Base-by-base conservation (phyloP, 2,797 vertebrate genomes). In the Petrocephalus schoutedeni region DNA sequence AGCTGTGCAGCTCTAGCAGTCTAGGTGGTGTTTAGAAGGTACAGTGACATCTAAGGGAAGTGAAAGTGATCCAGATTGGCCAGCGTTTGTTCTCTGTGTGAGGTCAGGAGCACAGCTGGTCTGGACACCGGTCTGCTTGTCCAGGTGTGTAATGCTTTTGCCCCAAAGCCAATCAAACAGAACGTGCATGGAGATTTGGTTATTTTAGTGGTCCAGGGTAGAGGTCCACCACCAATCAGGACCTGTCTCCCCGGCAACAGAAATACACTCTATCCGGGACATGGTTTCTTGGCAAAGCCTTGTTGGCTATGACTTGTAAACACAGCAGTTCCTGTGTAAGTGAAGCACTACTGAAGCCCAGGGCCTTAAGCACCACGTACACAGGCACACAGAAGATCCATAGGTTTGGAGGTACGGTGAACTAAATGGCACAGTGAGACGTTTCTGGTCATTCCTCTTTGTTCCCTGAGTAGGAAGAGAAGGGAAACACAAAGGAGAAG, bases 41-140 rank as follows among this genome's bases (percentile, higher is more conserved):
- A 92, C 92, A 90, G 92, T 93, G 92, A 93, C 92, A 93, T 91
- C 91, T 90, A 89, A 93, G 90, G 88, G 90, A 91, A 89, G 91
- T 91, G 91, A 92, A 91, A 91, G 88, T 90, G 89, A 91, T 92
- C 90, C 91, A 93, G 3, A 93, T 93, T 92, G 93, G 93, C 90
- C 87, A 10, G 23, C 54, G 54, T 8, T 41, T 45, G 57, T 54
- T 36, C 87, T 59, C 54, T 28, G 32, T 59, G 21, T 58, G 54
- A 87, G 41, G 74, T 32, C n/a, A 41, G 87, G 67, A 45, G 74
- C 59, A 51, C 9, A 54, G 51, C 82, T 54, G 51, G n/a, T 54
- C n/a, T 45, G 36, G 56, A 80, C 14, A 61, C 7, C 57, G 12
- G 56, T 56, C 67, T 59, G n/a, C 56, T 59, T 74, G 23, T 58